Base-by-base conservation (phyloP, 1,140 invertebrate species). In the Cydia amplana region DNA sequence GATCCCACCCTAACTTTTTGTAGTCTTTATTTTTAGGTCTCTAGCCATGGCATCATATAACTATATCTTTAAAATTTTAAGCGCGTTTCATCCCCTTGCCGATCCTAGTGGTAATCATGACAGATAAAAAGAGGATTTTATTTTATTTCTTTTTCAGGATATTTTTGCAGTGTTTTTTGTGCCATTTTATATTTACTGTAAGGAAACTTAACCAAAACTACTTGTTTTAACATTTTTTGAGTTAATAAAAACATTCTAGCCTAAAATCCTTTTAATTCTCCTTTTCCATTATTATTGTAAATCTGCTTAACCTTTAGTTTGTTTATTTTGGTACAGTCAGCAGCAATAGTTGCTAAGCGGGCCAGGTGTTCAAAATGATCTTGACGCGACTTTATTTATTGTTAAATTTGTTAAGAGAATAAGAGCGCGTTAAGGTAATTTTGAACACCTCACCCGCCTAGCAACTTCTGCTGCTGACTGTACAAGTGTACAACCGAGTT, bases 161-260 rank as follows among this genome's bases (percentile, higher is more conserved):
- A 18, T 23, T 60, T 60, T 60, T 60, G 5, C 43, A 46, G 12
- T 46, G 43, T 46, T 60, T 60, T 23, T 9, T 10, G 55, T 60
- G 55, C 55, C 55, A 60, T 60, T 60, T 23, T 60, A 55, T 55
- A 55, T 55, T 55, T 55, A 18, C 51, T 60, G 16, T 16, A 49
- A 60, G 9, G 18, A 5, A n/a, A 60, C 49, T 51, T 55, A 20
- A 55, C n/a, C n/a, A 55, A 18, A 20, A 60, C 20, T n/a, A 51
- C 18, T 23, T 60, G 55, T 60, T 60, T 60, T 23, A n/a, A 51
- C 0, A 7, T 23, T 12, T 23, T 23, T 23, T 60, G 16, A 60
- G 18, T 60, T 3, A 60, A 10, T 23, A 60, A 60, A 60, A 23
- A 23, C 55, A 23, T 60, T 23, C 4, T 60, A 51, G 16, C n/a